Conservation (phyloP, 92 coral and sea anemone species). For the Zoanthus solanderi region DNA sequence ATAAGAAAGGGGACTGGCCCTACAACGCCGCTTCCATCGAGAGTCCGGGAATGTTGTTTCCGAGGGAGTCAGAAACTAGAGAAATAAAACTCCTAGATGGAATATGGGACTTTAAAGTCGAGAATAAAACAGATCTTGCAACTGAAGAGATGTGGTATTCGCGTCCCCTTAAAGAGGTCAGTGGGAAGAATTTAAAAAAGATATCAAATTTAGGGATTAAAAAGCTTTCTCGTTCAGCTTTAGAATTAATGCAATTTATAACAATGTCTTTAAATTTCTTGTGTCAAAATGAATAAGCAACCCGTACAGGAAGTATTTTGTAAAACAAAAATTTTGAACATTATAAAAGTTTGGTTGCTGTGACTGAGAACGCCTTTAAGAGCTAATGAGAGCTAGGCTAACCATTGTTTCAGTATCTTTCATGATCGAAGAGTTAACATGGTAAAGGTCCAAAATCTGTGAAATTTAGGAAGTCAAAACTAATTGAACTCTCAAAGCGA, state of each 20-base stretch:
- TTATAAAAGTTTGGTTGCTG: no score
- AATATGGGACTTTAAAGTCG: conserved; percentile 87
- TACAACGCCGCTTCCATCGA: background rate
- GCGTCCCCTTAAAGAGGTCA: conserved; percentile 72
- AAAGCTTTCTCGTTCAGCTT: background rate
- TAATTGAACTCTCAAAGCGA: no score
- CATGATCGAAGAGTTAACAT: no score
- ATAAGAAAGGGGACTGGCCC: conserved; percentile 22
- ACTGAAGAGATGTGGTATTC: conserved; percentile 81
- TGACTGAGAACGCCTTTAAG: no score
- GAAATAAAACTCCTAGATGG: conserved; percentile 82
- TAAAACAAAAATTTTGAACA: no score
- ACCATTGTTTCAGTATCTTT: no score
- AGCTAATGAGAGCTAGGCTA: no score
- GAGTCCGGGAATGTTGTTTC: conserved; percentile 69
- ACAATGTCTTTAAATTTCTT: background rate
- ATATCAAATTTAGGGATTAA: background rate
- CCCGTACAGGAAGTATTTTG: background rate
- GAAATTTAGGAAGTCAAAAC: no score
- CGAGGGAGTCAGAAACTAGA: conserved; percentile 88
- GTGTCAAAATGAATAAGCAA: background rate
- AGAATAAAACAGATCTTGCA: conserved; percentile 55
- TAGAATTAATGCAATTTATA: background rate
- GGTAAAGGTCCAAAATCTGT: no score
- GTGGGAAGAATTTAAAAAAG: background rate